These are phyloP conservation scores for Centruroides sculpturatus DNA, from an alignment of 1,140 invertebrate genomes.

Conservation along the genomic window DNA sequence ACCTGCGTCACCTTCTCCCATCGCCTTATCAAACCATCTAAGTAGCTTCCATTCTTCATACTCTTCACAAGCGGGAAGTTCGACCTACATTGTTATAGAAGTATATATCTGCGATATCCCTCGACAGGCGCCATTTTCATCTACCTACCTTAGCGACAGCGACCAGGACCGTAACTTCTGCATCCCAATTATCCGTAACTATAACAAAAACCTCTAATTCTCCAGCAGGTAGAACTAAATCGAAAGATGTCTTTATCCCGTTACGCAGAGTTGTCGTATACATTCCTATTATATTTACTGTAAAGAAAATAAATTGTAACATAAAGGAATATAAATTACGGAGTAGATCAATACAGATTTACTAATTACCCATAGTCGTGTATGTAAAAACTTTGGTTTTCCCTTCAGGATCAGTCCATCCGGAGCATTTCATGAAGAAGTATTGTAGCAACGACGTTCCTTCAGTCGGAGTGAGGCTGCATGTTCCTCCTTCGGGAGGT, in stretches of 20 bases:
- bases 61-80: slow-evolving; percentile 7
- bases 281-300: neutral
- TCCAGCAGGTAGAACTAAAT: slow-evolving; percentile 8
- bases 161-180: neutral
- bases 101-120: too few species aligned
- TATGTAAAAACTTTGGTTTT: neutral
- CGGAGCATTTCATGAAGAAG: slow-evolving; percentile 1
- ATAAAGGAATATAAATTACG: too few species aligned
- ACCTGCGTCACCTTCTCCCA: slow-evolving; percentile 8
- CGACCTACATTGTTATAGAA: neutral
- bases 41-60: slow-evolving; percentile 4
- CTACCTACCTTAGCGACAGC: neutral
- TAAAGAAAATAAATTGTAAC: neutral
- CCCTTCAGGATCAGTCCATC: slow-evolving; percentile 5
- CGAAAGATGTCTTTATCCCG: slow-evolving; percentile 5
- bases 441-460: slow-evolving; percentile 6
- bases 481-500: slow-evolving; percentile 7
- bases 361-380: neutral
- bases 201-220: slow-evolving; percentile 5
- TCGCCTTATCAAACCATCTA: slow-evolving; percentile 2
- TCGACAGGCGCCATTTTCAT: too few species aligned
- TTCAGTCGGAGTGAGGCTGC: neutral
- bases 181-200: slow-evolving; percentile 5
- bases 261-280: neutral
- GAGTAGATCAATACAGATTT: too few species aligned